phyloP scores from a whole-genome alignment of 2,797 vertebrate species.

The Tarsius wallacei region DNA sequence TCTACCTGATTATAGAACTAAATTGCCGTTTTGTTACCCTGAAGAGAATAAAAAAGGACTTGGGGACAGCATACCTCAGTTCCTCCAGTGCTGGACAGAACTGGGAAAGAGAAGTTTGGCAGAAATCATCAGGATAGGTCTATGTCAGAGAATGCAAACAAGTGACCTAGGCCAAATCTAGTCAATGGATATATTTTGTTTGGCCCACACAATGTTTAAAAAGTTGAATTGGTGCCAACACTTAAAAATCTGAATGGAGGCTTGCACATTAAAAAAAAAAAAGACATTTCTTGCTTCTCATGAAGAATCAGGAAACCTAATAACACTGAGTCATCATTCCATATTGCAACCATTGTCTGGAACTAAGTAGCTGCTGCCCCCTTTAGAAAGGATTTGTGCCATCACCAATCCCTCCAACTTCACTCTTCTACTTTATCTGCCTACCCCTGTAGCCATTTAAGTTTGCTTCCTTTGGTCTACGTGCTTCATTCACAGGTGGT shows the following conservation, averaged over 20 bases:
- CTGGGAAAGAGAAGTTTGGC: background rate
- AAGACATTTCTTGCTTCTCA: background rate
- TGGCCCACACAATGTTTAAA: slow-evolving; percentile 27
- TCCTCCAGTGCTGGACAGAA: slow-evolving; percentile 29
- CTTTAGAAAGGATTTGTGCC: slow-evolving; percentile 2
- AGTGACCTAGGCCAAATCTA: background rate
- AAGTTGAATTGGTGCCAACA: slow-evolving; percentile 18
- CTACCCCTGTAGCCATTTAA: background rate
- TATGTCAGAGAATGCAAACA: background rate
- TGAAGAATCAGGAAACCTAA: slow-evolving; percentile 24
- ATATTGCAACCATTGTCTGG: background rate
- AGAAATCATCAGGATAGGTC: background rate
- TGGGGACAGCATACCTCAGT: background rate
- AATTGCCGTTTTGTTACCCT: background rate
- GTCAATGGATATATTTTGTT: background rate
- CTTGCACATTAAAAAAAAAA: slow-evolving; percentile 37
- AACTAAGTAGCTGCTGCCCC: background rate
- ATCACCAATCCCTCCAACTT: background rate
- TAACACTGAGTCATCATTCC: background rate
- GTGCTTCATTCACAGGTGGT: slow-evolving; percentile 91
- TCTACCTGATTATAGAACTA: slow-evolving; percentile 37
- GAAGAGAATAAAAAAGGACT: background rate
- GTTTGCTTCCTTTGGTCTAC: background rate
- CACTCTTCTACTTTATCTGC: background rate
- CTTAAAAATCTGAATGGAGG: slow-evolving; percentile 29